A percentile compares a stretch with the other conserved stretches of the same genome.
Evolutionary conservation across 2,797 vertebrate species (phyloP).

Genomic region (Acrocephalus scirpaceus): DNA sequence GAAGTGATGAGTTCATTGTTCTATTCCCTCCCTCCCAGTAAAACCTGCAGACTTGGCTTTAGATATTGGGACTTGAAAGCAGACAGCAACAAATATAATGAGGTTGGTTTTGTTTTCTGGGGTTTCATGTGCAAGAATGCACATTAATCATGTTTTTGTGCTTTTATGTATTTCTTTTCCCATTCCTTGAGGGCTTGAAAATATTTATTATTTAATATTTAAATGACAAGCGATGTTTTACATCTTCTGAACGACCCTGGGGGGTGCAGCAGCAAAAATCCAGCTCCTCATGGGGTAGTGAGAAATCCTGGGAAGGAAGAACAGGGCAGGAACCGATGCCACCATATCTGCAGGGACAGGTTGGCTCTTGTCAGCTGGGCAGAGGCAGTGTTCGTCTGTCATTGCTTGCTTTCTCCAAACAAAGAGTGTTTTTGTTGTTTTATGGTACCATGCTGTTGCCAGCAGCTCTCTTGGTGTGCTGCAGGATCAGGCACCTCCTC

Average conservation of each 20-base stretch:
- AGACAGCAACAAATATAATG: neutral
- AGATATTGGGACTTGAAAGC: neutral
- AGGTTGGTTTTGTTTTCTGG: neutral
- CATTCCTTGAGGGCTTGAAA: neutral
- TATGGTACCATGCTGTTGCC: neutral
- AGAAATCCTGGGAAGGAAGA: neutral
- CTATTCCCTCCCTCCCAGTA: neutral
- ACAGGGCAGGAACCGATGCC: neutral
- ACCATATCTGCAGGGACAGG: neutral
- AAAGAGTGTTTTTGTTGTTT: neutral
- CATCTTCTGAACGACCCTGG: neutral
- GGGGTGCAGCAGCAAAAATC: neutral
- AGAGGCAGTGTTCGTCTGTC: neutral
- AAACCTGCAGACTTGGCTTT: neutral
- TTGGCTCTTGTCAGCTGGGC: neutral
- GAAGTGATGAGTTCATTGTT: conserved; percentile 28
- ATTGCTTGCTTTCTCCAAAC: neutral
- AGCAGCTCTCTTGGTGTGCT: neutral
- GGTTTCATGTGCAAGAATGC: neutral
- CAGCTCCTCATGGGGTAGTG: neutral
- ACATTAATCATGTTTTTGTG: neutral
- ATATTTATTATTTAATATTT: too few species aligned
- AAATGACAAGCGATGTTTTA: neutral
- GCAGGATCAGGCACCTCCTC: neutral
- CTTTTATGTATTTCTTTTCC: neutral